These are phyloP conservation scores for Myrmecophaga tridactyla DNA, from an alignment of 2,113 vertebrate species.

Conservation along the genomic window DNA sequence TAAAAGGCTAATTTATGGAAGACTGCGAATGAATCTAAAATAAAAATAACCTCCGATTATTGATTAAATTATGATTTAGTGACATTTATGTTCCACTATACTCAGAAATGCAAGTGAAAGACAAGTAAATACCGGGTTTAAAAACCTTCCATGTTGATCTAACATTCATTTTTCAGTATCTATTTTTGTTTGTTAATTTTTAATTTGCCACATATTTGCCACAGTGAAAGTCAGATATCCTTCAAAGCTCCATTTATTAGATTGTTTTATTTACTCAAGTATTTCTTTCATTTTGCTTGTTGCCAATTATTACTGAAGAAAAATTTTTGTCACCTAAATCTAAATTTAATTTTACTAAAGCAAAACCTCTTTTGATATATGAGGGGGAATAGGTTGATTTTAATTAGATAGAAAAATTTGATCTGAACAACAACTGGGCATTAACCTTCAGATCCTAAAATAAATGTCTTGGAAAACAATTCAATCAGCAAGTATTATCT, in stretches of 20 bases:
- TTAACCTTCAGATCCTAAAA: slow-evolving; percentile 63
- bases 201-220: background rate
- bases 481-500: slow-evolving; percentile 32
- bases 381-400: background rate
- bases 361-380: background rate
- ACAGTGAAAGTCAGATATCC: background rate
- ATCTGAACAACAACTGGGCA: slow-evolving; percentile 41
- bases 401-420: slow-evolving; percentile 53
- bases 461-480: slow-evolving; percentile 51
- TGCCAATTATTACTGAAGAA: background rate
- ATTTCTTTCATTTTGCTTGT: background rate
- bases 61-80: background rate
- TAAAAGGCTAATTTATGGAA: background rate
- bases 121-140: background rate
- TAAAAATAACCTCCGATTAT: background rate
- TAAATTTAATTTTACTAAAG: slow-evolving; percentile 26
- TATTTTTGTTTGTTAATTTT: background rate
- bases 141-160: background rate
- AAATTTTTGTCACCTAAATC: background rate
- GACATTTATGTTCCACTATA: background rate
- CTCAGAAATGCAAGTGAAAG: background rate
- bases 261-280: background rate
- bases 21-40: background rate
- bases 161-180: background rate
- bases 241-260: background rate